Evolutionary conservation across 2,113 vertebrate species (phyloP).

Genomic region (Triplophysa siluroides): DNA sequence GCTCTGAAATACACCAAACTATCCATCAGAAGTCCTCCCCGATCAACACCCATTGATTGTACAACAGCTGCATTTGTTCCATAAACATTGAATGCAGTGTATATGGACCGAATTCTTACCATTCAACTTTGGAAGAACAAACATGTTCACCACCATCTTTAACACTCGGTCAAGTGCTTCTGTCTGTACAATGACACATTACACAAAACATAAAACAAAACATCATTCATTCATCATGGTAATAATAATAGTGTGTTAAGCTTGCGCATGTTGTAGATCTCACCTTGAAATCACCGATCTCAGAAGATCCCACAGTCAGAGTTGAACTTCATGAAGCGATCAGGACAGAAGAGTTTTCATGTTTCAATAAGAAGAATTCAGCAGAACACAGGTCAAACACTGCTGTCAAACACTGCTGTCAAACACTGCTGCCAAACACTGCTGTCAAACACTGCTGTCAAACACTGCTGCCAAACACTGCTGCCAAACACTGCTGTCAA

Average conservation of each 20-base stretch:
- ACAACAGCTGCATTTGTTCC: not conserved
- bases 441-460: not conserved
- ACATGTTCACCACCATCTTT: not conserved
- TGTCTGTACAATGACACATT: constrained; percentile 4
- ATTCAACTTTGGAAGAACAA: constrained; percentile 42
- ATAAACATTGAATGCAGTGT: not conserved
- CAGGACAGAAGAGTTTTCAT: not conserved
- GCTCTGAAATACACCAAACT: constrained; percentile 19
- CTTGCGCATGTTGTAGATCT: not conserved
- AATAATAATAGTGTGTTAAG: too few relatives aligned
- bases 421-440: not conserved
- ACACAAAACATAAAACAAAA: not conserved
- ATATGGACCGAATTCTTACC: constrained; percentile 14
- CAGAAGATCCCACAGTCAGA: constrained; percentile 35
- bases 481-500: not conserved
- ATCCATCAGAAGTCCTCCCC: not conserved
- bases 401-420: not conserved
- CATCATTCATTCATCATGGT: too few relatives aligned
- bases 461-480: too few relatives aligned
- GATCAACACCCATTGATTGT: too few relatives aligned
- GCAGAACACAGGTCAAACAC: not conserved
- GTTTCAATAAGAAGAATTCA: not conserved
- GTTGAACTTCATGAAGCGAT: constrained; percentile 38
- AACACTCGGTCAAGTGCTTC: not conserved
- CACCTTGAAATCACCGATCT: constrained; percentile 48